phyloP scores from a whole-genome alignment of 2,888 invertebrate species.

The Tachina grossa region DNA sequence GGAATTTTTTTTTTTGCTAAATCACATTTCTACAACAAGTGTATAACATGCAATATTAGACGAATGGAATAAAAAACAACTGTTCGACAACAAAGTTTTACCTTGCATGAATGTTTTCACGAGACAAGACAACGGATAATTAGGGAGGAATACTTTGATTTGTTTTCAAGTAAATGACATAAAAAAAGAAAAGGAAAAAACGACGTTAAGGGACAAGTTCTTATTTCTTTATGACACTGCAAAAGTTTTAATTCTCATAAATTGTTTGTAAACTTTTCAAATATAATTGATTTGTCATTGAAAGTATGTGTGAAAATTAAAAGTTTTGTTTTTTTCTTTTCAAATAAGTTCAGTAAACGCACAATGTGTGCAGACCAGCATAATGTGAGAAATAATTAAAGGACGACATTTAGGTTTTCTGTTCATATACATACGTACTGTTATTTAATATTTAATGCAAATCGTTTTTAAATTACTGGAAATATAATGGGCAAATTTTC shows the following conservation, averaged over 20 bases:
- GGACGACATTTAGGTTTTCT: too few species aligned
- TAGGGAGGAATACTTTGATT: conserved; percentile 50
- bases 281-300: conserved; percentile 23
- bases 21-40: conserved; percentile 51
- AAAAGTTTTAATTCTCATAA: conserved; percentile 41
- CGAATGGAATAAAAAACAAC: conserved; percentile 1
- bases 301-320: not conserved
- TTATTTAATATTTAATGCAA: too few species aligned
- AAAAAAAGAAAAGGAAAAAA: not conserved
- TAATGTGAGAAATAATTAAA: not conserved
- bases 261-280: conserved; percentile 16
- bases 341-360: not conserved
- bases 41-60: conserved; percentile 56
- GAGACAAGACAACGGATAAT: conserved; percentile 47
- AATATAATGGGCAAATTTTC: too few species aligned
- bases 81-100: conserved; percentile 31
- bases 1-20: conserved; percentile 4
- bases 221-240: conserved; percentile 43
- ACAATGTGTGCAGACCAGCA: not conserved
- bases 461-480: too few species aligned
- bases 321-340: not conserved
- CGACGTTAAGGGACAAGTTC: conserved; percentile 32
- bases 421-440: too few species aligned
- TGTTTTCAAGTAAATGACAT: conserved; percentile 19
- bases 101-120: conserved; percentile 58